Evolutionary conservation across 2,888 invertebrate species (phyloP), one percentile per base, ranked within the genome.

Genomic region (Meganola albula): DNA sequence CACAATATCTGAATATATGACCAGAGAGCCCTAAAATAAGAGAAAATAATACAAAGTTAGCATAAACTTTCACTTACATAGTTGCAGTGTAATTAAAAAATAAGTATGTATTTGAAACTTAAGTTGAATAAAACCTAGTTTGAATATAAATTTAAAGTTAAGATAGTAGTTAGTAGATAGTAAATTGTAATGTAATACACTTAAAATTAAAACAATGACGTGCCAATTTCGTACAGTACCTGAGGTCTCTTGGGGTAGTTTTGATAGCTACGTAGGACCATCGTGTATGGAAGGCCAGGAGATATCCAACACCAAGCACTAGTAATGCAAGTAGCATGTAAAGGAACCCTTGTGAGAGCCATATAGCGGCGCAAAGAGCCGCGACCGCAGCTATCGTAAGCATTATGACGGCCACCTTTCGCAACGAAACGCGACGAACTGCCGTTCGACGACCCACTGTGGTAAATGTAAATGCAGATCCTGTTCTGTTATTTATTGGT

Each of bases 221-320:
- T 57, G 50, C 53, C 42, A 46, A 7, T 20, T 20, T 20, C 4
- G 13, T 42, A 49, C 40, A 24, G 29, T 83, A 93, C 93, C 82
- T 88, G 29, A 91, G 30, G 78, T 96, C 95, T 44, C 96, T 88
- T 4, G 91, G 92, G 1, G 88, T 74, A 0, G 95, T 96, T 61
- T 77, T 89, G 20, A 90, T 52, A n/a, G 92, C 93, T 35, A 95
- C 89, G 62, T 93, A 93, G 58, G 91, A 88, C 93, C 94, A 95
- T 63, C 89, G 87, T 69, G 90, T 89, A 45, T 93, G 92, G 30
- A 91, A 91, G 24, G 92, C 86, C 33, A 90, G 72, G 34, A 91
- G 71, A 59, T 92, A 91, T 12, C 91, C 87, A 37, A 89, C 80
- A 43, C 88, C 47, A 34, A 90, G 87, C 28, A 90, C 87, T 41